Evolutionary conservation across 2,797 vertebrate genomes (phyloP).

Genomic region (Notolabrus celidotus): DNA sequence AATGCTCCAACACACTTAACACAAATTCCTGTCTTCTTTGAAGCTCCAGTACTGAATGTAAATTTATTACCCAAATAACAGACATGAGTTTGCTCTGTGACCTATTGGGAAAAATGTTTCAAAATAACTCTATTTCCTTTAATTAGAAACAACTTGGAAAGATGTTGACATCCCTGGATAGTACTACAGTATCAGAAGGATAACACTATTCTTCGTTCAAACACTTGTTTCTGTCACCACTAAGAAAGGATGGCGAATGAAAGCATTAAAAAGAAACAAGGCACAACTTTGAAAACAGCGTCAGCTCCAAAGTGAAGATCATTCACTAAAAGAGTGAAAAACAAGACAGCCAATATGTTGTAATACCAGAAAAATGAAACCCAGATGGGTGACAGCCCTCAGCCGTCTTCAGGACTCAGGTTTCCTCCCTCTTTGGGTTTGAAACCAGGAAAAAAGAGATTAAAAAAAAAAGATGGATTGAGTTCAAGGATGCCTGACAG

Average conservation of each 20-base stretch:
- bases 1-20: too few species aligned
- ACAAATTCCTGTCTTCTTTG: too few species aligned
- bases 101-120: too few species aligned
- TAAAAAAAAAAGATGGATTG: conserved; percentile 60
- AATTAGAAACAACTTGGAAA: too few species aligned
- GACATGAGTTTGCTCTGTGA: too few species aligned
- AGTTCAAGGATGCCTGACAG: conserved; percentile 70
- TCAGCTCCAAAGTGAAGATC: conserved; percentile 29
- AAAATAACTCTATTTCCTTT: too few species aligned
- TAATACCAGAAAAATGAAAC: conserved; percentile 37
- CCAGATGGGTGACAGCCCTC: conserved; percentile 60
- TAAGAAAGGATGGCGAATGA: conserved; percentile 16
- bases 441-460: conserved; percentile 35
- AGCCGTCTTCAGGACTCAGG: conserved; percentile 33
- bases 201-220: conserved; percentile 16
- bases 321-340: conserved; percentile 31
- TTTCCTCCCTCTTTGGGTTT: conserved; percentile 42
- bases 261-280: conserved; percentile 20
- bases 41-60: too few species aligned
- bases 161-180: too few species aligned
- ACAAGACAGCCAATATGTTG: conserved; percentile 32
- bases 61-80: too few species aligned
- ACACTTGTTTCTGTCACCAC: conserved; percentile 18
- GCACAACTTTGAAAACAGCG: conserved; percentile 19
- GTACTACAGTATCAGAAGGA: background rate